Evolutionary conservation across 1,140 invertebrate species (phyloP), one percentile per base, ranked within the genome.

Genomic region (Heterodera schachtii): DNA sequence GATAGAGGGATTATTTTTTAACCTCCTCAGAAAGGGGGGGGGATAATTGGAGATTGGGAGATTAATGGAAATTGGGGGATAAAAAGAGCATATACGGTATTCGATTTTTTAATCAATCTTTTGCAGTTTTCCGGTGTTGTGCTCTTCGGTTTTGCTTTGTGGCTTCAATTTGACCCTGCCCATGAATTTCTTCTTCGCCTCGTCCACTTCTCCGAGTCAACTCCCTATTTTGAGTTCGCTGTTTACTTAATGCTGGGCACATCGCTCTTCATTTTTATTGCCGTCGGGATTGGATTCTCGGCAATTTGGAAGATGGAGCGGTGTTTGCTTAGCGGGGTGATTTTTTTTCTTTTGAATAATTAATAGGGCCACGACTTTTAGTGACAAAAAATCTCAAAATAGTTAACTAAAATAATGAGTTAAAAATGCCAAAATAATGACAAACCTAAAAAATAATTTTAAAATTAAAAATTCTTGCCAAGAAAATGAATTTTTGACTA

Each of bases 161-260:
- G 85, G 85, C 66, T 86, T 46, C 46, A 87, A 16, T 31, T 87
- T 13, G 85, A 86, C 81, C 85, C 85, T 41, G 75, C 78, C 21
- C 75, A 64, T 66, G 73, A 49, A 73, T 86, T 87, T 66, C 43
- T 84, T 4, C 75, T 86, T 3, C 81, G 86, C 43, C 75, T 86
- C 21, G 84, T 86, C n/a, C 81, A 86, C 47, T 86, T 86, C 76
- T 86, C 85, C 16, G 85, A 87, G 83, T 82, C 87, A 78, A 77
- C 82, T 46, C 85, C 85, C 8, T 52, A 87, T 13, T 66, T 86
- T 6, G 66, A 67, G 74, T 86, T 86, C 75, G 81, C 81, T 7
- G 78, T 82, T 52, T 87, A 86, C 73, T 79, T 66, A n/a, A 19
- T 79, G 13, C 43, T 84, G 43, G 82, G 49, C 49, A 73, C 81